These are phyloP conservation scores for Ormyrus rosae DNA, from an alignment of 2,888 invertebrate genomes.

Conservation along the genomic window DNA sequence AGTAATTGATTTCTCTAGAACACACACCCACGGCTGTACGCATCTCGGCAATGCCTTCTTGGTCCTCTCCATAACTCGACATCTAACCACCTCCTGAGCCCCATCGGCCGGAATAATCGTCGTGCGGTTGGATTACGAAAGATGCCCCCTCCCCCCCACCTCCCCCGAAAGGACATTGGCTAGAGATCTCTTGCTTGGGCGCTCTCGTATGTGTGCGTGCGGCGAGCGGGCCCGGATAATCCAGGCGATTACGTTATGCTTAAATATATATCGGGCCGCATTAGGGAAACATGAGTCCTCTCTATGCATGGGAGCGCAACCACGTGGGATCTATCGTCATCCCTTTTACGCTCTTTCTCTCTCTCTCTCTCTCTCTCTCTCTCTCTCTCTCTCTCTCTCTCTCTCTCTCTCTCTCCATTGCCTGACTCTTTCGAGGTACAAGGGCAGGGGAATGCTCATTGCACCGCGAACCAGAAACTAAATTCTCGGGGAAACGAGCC, in stretches of 20 bases:
- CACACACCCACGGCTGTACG: background rate
- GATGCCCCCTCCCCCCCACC: slow-evolving; percentile 60
- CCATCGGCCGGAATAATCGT: slow-evolving; percentile 25
- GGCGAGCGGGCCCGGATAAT: slow-evolving; percentile 66
- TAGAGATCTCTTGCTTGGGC: background rate
- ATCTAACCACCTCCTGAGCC: slow-evolving; percentile 20
- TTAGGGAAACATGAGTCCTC: slow-evolving; percentile 59
- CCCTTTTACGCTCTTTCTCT: background rate
- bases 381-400: slow-evolving; percentile 5
- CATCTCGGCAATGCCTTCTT: no score
- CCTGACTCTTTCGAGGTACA: background rate
- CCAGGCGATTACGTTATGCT: slow-evolving; percentile 73
- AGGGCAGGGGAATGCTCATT: slow-evolving; percentile 24
- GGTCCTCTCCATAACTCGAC: slow-evolving; percentile 32
- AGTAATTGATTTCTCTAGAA: slow-evolving; percentile 21
- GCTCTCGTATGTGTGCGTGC: background rate
- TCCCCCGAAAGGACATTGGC: slow-evolving; percentile 64
- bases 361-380: background rate
- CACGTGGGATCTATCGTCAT: slow-evolving; percentile 33
- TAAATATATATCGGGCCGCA: slow-evolving; percentile 74
- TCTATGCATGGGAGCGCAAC: slow-evolving; percentile 37
- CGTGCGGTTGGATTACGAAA: slow-evolving; percentile 68
- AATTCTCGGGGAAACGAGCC: slow-evolving; percentile 69
- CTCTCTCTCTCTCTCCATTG: background rate
- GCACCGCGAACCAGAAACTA: slow-evolving; percentile 67